These are phyloP conservation scores for Ambastaia sidthimunki DNA, from an alignment of 2,797 vertebrate genomes.

Conservation along the genomic window DNA sequence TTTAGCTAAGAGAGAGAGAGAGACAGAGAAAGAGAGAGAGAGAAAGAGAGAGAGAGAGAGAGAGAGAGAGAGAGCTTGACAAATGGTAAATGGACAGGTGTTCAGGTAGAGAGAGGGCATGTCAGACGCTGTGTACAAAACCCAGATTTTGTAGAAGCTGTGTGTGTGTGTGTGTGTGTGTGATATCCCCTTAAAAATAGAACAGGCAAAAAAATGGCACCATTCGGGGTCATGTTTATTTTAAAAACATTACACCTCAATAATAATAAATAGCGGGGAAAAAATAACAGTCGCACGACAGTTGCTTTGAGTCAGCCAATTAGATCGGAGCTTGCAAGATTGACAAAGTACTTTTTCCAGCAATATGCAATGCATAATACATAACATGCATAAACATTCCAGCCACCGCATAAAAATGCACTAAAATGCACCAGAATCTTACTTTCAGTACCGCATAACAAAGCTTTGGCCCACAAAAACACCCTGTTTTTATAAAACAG, in stretches of 20 bases:
- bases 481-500: not conserved
- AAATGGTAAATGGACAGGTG: constrained; percentile 46
- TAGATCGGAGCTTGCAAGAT: not conserved
- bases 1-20: constrained; percentile 13
- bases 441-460: no score
- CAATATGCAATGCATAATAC: not conserved
- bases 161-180: not conserved
- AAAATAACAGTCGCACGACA: not conserved
- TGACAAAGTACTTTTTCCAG: not conserved
- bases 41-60: constrained; percentile 3
- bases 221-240: not conserved
- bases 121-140: constrained; percentile 29
- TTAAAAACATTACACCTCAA: not conserved
- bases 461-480: no score
- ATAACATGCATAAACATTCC: no score
- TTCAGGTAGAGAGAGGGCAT: constrained; percentile 40
- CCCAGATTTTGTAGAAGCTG: constrained; percentile 23
- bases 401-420: no score
- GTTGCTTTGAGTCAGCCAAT: not conserved
- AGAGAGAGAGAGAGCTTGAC: not conserved
- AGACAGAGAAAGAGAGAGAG: constrained; percentile 9
- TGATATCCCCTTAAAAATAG: not conserved
- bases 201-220: not conserved
- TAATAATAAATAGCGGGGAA: not conserved
- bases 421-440: no score